Evolutionary conservation across 1,140 invertebrate genomes (phyloP).

Genomic region (Polypedilum pembai): DNA sequence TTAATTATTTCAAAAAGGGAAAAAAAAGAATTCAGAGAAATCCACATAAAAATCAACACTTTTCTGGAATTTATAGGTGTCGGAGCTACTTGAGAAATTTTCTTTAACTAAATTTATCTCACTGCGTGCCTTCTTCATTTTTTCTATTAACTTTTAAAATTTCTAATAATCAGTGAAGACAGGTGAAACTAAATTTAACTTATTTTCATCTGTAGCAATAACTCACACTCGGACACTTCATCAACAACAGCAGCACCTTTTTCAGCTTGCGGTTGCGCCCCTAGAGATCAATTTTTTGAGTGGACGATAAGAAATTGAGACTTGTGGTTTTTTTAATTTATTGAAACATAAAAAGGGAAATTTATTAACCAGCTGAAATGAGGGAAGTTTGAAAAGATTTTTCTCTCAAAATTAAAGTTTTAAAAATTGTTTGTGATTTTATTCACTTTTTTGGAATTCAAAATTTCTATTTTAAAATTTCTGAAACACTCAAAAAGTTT

Average conservation of each 20-base stretch:
- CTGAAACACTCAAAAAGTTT: no score
- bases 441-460: no score
- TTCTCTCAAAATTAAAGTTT: no score
- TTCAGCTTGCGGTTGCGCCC: no score
- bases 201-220: conserved; percentile 4
- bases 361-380: no score
- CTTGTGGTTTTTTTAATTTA: neutral
- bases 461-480: no score
- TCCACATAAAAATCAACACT: conserved; percentile 25
- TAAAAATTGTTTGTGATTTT: no score
- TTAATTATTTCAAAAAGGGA: conserved; percentile 6
- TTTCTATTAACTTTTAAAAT: neutral
- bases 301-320: neutral
- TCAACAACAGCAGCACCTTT: neutral
- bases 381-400: no score
- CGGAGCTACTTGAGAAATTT: neutral
- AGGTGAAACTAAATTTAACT: neutral
- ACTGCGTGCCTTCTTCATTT: neutral
- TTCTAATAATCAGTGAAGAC: conserved; percentile 3
- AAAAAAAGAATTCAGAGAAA: neutral
- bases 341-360: no score
- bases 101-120: neutral
- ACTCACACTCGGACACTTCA: conserved; percentile 9
- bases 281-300: no score
- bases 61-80: neutral